Evolutionary conservation across 2,113 vertebrate species (phyloP), one percentile per base, ranked within the genome.

Genomic region (Carassius gibelio): DNA sequence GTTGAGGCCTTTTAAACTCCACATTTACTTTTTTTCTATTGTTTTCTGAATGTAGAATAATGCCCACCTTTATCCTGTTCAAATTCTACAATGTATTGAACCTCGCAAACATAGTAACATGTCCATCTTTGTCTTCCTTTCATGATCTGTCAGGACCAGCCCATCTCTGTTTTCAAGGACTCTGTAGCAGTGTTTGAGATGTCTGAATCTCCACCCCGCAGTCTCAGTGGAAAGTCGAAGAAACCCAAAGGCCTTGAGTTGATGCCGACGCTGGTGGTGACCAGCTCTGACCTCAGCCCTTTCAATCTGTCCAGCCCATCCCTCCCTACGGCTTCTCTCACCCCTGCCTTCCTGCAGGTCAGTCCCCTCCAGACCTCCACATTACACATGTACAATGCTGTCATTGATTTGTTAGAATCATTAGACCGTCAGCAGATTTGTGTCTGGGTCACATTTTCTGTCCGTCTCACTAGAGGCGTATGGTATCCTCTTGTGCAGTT

Each of bases 261-360:
- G 92, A 96, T 97, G 0, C 98, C 98, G 0, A 93, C 96, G 19
- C 91, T 99, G 15, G 94, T 99, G 84, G 96, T 99, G 89, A 99
- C 97, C 0, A 91, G 96, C 90, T 98, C 97, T 0, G 98, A 99
- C 80, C 95, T 97, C 0, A 97, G 96, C 77, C 96, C 97, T 0
- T 92, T 98, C 94, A 98, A 96, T 36, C 95, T 98, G 59, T 93
- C 96, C 86, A 98, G 97, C 77, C 98, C 98, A 4, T 98, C 97
- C 0, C 95, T 99, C 62, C 96, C 97, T 0, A 97, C 97, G 0
- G 96, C 97, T 83, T 98, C 97, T 55, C 96, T 99, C 26, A 99
- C 98, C 72, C 98, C 97, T 81, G 98, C 98, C 38, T 97, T 99
- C 90, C 96, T 98, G 72, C 97, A 98, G 97, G 98, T 99, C 90